Evolutionary conservation across 2,113 vertebrate species (phyloP).

Genomic region (Aramus guarauna): DNA sequence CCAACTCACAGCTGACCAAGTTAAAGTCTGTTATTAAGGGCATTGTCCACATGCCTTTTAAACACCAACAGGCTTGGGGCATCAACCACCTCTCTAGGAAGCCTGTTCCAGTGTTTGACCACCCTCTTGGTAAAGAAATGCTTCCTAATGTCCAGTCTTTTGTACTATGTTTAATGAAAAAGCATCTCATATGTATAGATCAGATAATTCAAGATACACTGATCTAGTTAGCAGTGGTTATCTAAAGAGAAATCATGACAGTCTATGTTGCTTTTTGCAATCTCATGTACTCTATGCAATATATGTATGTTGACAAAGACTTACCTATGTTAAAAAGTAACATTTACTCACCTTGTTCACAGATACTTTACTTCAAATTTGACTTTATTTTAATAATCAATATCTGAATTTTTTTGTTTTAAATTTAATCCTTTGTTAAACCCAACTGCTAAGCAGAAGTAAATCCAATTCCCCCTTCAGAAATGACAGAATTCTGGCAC

Average conservation of each 20-base stretch:
- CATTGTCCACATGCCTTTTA: background rate
- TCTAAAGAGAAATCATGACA: background rate
- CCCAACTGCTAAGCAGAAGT: background rate
- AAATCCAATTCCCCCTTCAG: background rate
- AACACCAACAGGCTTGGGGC: background rate
- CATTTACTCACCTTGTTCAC: background rate
- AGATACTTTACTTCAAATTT: background rate
- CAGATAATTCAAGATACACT: background rate
- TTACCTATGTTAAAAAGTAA: background rate
- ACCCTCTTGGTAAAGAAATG: background rate
- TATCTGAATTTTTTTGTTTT: background rate
- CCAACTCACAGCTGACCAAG: background rate
- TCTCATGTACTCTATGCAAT: fast-evolving
- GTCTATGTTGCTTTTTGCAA: fast-evolving
- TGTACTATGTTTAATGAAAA: background rate
- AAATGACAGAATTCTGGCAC: background rate
- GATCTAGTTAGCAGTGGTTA: background rate
- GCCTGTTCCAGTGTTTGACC: background rate
- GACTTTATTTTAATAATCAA: background rate
- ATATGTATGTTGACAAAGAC: background rate
- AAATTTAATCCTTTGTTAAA: background rate
- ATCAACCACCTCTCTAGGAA: background rate
- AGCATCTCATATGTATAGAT: background rate
- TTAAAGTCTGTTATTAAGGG: background rate
- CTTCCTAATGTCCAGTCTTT: background rate